Conservation (phyloP, 1,140 invertebrate genomes). For the Himalopsyche phryganea region DNA sequence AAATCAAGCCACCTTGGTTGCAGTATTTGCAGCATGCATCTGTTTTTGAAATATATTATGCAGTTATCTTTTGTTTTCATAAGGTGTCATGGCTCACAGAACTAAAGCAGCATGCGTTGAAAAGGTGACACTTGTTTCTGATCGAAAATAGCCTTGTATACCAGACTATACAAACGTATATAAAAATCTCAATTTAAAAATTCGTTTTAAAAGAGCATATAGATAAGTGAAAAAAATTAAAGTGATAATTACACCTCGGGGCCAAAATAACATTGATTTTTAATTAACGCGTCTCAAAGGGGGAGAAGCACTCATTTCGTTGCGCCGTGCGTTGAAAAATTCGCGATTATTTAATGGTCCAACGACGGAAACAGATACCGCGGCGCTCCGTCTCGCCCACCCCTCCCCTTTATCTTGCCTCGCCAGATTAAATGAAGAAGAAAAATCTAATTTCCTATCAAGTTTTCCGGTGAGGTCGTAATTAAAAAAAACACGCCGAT, state of each 20-base stretch:
- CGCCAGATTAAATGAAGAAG: slow-evolving; percentile 33
- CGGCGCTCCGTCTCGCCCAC: slow-evolving; percentile 15
- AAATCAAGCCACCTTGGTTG: no score
- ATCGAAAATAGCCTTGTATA: no score
- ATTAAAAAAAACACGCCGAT: slow-evolving; percentile 28
- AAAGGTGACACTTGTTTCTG: no score
- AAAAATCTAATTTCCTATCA: slow-evolving; percentile 35
- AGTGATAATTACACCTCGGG: slow-evolving; percentile 1
- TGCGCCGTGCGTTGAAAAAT: slow-evolving; percentile 27
- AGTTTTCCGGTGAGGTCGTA: slow-evolving; percentile 30
- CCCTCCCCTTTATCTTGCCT: slow-evolving; percentile 7
- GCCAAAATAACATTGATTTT: slow-evolving; percentile 24
- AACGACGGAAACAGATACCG: slow-evolving; percentile 28
- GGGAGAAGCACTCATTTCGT: slow-evolving; percentile 13
- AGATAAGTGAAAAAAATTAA: slow-evolving; percentile 1
- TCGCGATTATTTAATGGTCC: slow-evolving; percentile 30
- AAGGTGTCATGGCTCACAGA: no score
- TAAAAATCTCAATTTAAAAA: no score
- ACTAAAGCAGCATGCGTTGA: no score
- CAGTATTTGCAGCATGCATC: no score
- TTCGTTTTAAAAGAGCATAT: no score
- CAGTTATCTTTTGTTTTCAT: no score
- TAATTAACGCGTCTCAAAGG: slow-evolving; percentile 24
- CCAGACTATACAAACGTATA: no score
- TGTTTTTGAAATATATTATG: no score